Evolutionary conservation across 1,140 invertebrate species (phyloP).

Genomic region (Aphis craccivora): DNA sequence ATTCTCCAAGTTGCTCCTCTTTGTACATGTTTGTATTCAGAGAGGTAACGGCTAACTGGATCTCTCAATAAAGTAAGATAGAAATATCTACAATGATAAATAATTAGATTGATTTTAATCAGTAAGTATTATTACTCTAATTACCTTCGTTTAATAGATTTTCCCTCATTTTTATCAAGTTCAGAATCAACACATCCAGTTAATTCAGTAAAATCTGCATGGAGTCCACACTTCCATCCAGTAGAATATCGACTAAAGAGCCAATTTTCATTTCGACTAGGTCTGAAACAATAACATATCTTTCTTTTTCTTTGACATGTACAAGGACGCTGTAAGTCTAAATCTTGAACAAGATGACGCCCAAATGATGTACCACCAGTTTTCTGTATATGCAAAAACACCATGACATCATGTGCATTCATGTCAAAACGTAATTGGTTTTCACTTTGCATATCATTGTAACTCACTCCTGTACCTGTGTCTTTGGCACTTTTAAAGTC

Average conservation of each 20-base stretch:
- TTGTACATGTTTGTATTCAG: constrained; percentile 94
- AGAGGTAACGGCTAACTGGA: constrained; percentile 88
- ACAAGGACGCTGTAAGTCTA: constrained; percentile 87
- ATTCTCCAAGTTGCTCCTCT: constrained; percentile 95
- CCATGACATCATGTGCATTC: constrained; percentile 93
- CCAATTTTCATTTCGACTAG: constrained; percentile 91
- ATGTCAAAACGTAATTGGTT: constrained; percentile 84
- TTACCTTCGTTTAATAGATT: constrained; percentile 74
- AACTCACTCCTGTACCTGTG: constrained; percentile 67
- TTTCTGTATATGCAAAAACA: constrained; percentile 98
- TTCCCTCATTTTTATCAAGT: constrained; percentile 85
- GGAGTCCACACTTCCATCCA: constrained; percentile 98
- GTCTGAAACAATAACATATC: constrained; percentile 91
- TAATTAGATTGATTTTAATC: neutral
- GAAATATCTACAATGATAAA: constrained; percentile 75
- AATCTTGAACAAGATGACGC: constrained; percentile 90
- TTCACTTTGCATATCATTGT: constrained; percentile 84
- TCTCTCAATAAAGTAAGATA: constrained; percentile 95
- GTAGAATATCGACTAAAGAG: constrained; percentile 98
- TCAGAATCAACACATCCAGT: constrained; percentile 88
- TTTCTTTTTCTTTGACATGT: constrained; percentile 85
- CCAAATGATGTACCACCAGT: constrained; percentile 93
- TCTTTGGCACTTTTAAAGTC: constrained; percentile 39
- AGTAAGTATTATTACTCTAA: neutral
- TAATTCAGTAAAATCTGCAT: constrained; percentile 98